A percentile compares a stretch with the other conserved stretches of the same genome.
phyloP scores from a whole-genome alignment of 2,888 invertebrate species.

The Tetragonisca angustula region DNA sequence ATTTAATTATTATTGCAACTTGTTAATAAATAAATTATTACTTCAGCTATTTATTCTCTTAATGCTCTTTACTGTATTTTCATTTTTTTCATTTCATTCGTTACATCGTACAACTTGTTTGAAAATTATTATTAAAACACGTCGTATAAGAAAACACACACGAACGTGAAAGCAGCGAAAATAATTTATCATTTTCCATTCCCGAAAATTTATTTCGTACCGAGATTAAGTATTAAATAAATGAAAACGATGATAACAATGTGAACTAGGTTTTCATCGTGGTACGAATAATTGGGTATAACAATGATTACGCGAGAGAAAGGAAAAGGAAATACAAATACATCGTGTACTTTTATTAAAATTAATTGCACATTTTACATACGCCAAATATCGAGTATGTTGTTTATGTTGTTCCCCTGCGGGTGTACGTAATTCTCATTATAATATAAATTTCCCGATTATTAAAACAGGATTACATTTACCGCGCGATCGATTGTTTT shows the following conservation, averaged over 20 bases:
- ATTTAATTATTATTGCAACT: too few relatives aligned
- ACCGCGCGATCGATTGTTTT: not conserved
- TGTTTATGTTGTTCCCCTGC: not conserved
- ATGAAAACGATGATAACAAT: not conserved
- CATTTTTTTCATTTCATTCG: not conserved
- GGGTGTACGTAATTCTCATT: not conserved
- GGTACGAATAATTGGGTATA: not conserved
- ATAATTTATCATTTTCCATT: slow-evolving; percentile 7
- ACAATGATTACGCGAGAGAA: not conserved
- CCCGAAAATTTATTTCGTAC: not conserved
- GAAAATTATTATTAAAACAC: not conserved
- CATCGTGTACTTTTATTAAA: not conserved
- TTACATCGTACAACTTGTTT: not conserved
- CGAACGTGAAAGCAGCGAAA: too few relatives aligned
- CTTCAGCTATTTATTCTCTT: too few relatives aligned
- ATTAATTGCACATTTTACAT: not conserved
- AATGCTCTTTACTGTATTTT: not conserved
- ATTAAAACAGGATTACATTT: slow-evolving; percentile 1
- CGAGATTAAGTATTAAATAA: not conserved
- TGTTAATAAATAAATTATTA: too few relatives aligned
- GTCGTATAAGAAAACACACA: not conserved
- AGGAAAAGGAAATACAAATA: not conserved
- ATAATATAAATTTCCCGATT: slow-evolving; percentile 4
- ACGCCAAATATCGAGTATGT: not conserved
- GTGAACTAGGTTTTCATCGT: not conserved